Evolutionary conservation across 2,797 vertebrate genomes (phyloP).

Genomic region (Galagoides demidoff): DNA sequence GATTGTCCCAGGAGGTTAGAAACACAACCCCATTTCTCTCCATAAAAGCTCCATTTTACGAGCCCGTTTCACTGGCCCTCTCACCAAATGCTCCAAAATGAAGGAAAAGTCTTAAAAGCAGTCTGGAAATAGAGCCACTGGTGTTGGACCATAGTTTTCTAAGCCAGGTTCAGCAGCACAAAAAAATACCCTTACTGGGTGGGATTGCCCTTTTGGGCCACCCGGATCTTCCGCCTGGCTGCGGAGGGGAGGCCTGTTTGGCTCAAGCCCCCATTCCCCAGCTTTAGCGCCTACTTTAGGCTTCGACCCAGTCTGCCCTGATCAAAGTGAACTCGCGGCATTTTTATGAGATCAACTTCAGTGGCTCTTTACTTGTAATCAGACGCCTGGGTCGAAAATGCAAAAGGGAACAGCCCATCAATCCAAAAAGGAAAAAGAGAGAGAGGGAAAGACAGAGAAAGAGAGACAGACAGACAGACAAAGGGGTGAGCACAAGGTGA

Average conservation of each 20-base stretch:
- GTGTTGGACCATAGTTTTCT: slow-evolving; percentile 45
- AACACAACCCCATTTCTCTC: slow-evolving; percentile 56
- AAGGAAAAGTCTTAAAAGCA: slow-evolving; percentile 72
- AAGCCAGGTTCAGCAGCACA: background rate
- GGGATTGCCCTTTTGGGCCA: background rate
- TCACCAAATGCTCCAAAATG: slow-evolving; percentile 73
- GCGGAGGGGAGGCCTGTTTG: background rate
- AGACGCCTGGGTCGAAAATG: slow-evolving; percentile 79
- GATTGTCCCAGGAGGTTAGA: slow-evolving; percentile 55
- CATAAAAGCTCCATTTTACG: slow-evolving; percentile 77
- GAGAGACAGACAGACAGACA: background rate
- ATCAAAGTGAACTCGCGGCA: slow-evolving; percentile 82
- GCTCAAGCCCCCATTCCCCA: slow-evolving; percentile 55
- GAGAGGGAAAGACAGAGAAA: background rate
- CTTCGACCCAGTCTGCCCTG: slow-evolving; percentile 65
- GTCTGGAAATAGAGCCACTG: slow-evolving; percentile 62
- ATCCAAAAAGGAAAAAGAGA: slow-evolving; percentile 56
- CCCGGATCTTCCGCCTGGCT: background rate
- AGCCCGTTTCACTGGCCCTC: slow-evolving; percentile 65
- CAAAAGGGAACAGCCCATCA: slow-evolving; percentile 68
- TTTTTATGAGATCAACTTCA: slow-evolving; percentile 84
- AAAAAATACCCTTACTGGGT: slow-evolving; percentile 53
- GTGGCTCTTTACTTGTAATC: slow-evolving; percentile 79
- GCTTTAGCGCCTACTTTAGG: slow-evolving; percentile 76
- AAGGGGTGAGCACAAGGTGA: background rate